Percentiles rank a stretch among this genome's conserved stretches.
These are phyloP conservation scores for Pao palembangensis DNA, from an alignment of 2,113 vertebrate genomes.

Conservation along the genomic window DNA sequence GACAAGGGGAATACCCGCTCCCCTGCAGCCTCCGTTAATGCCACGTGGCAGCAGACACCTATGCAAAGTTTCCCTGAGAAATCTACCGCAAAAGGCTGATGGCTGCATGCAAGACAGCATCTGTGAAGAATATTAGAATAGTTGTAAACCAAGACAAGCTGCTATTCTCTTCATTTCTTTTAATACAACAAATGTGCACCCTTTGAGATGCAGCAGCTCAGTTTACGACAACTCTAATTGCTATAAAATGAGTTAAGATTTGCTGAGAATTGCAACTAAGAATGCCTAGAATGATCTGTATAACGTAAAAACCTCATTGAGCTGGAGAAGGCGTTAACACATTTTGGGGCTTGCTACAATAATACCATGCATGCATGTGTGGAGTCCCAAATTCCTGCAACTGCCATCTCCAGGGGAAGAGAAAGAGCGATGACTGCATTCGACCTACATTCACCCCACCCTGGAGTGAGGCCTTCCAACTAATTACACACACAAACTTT, in stretches of 20 bases:
- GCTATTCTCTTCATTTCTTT: not conserved
- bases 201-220: not conserved
- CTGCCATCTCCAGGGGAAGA: constrained; percentile 70
- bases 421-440: constrained; percentile 67
- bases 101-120: constrained; percentile 20
- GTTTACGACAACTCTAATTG: constrained; percentile 3
- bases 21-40: constrained; percentile 16
- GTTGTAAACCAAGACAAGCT: not conserved
- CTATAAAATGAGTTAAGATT: constrained; percentile 20
- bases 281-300: not conserved
- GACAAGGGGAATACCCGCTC: constrained; percentile 28
- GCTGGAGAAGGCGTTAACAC: constrained; percentile 42
- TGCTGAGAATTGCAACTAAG: constrained; percentile 11
- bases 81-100: constrained; percentile 36
- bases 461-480: constrained; percentile 46
- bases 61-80: constrained; percentile 34
- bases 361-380: constrained; percentile 65
- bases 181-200: not conserved
- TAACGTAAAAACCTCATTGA: constrained; percentile 34
- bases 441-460: constrained; percentile 73
- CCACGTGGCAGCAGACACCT: constrained; percentile 21
- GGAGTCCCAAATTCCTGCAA: constrained; percentile 74
- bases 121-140: constrained; percentile 8
- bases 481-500: constrained; percentile 51
- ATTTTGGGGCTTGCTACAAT: constrained; percentile 61